Base-by-base conservation (phyloP, 2,888 invertebrate genomes). In the Morpho helenor region DNA sequence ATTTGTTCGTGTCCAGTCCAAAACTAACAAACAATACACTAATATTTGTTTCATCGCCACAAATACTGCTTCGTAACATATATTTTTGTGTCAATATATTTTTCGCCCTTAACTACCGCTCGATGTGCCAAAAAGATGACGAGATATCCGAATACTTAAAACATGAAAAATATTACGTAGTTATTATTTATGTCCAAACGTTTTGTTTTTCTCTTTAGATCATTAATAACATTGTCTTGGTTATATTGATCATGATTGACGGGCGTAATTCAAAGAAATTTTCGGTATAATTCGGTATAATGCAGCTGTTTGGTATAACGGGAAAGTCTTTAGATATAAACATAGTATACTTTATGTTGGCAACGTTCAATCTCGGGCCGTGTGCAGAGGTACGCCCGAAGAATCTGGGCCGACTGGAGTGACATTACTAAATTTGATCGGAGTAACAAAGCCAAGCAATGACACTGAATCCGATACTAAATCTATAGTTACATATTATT, bases 371-470 rank as follows among this genome's bases (percentile, higher is more conserved):
- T 62, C 71, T 83, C 78, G 89, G 79, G 89, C 89, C 89, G 89
- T 90, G 89, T 80, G 89, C 89, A 90, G 77, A 83, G 80, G 81
- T 81, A 75, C 80, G 83, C 76, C 73, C 74, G 71, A 76, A 72
- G 85, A 85, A 89, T 87, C 84, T 87, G 84, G 87, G 87, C 76
- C 89, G 87, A 69, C 89, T 90, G 89, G 89, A 90, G 86, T 87
- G 88, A 88, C 89, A 88, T 82, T 84, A 88, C 87, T 89, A 89
- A 87, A 87, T 89, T 87, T 86, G 86, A 88, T 85, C 83, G 71
- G 75, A 72, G 78, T 75, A 82, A 87, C 85, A 87, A 84, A 84
- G 80, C 82, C 79, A 70, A 74, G 73, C 76, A 80, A 81, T 81
- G 75, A 77, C 77, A 75, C 73, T 67, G 75, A 79, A 72, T 73